A percentile compares a stretch with the other conserved stretches of the same genome.
phyloP scores from a whole-genome alignment of 2,797 vertebrate genomes.

The Taenioides sp. region DNA sequence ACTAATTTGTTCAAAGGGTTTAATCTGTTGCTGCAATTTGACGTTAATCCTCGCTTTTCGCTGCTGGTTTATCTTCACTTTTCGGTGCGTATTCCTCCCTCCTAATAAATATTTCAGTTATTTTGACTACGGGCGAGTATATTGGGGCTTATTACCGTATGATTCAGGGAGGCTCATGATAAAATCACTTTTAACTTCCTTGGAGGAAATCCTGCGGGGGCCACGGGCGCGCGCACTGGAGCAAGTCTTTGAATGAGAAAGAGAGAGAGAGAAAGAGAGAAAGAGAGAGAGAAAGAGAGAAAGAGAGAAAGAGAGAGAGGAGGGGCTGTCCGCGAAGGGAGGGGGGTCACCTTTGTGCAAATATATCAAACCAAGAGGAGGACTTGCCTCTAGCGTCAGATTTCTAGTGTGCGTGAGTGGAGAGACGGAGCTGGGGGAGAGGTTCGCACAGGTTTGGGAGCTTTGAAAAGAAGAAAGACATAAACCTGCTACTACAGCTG shows the following conservation, averaged over 20 bases:
- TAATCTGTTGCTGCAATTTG: slow-evolving; percentile 4
- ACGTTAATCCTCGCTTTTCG: not conserved
- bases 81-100: not conserved
- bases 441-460: slow-evolving; percentile 46
- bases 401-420: slow-evolving; percentile 60
- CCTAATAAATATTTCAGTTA: slow-evolving; percentile 13
- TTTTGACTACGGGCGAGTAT: slow-evolving; percentile 15
- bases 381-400: slow-evolving; percentile 77
- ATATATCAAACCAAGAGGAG: slow-evolving; percentile 78
- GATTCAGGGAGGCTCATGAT: slow-evolving; percentile 53
- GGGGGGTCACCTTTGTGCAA: slow-evolving; percentile 81
- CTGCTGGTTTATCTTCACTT: slow-evolving; percentile 7
- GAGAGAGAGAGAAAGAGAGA: not conserved
- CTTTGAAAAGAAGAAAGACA: slow-evolving; percentile 51
- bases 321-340: slow-evolving; percentile 25
- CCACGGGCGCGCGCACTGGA: slow-evolving; percentile 58
- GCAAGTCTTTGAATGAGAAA: slow-evolving; percentile 58
- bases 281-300: slow-evolving; percentile 18
- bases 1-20: not conserved
- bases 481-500: slow-evolving; percentile 34
- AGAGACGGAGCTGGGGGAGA: slow-evolving; percentile 40
- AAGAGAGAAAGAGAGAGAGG: slow-evolving; percentile 22
- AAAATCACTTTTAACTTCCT: slow-evolving; percentile 66
- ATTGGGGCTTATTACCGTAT: slow-evolving; percentile 13
- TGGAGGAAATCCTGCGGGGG: slow-evolving; percentile 52